A percentile compares a stretch with the other conserved stretches of the same genome.
Conservation (phyloP, 2,113 vertebrate genomes). For the Epinephelus moara region DNA sequence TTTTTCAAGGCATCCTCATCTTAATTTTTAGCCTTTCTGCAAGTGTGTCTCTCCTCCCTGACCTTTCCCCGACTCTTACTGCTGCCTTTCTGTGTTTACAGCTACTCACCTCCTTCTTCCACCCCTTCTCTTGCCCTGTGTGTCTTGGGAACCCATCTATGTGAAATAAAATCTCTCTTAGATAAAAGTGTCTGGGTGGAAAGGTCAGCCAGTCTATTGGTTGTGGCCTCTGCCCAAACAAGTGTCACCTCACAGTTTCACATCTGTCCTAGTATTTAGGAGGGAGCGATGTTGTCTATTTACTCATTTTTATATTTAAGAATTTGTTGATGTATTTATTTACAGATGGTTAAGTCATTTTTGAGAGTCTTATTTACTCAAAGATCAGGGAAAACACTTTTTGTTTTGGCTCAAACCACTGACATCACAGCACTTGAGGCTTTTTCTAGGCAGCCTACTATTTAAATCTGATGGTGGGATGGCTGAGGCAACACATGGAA, state of each 20-base stretch:
- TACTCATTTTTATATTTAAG: background rate
- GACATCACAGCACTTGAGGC: background rate
- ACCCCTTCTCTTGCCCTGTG: background rate
- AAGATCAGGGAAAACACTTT: background rate
- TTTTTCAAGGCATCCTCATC: conserved; percentile 4
- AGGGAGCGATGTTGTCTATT: background rate
- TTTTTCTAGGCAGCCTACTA: conserved; percentile 21
- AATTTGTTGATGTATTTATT: background rate
- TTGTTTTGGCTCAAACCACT: background rate
- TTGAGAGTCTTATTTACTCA: background rate
- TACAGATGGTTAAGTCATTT: background rate
- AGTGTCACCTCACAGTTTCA: conserved; percentile 6
- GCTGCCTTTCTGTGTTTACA: conserved; percentile 9
- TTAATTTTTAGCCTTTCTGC: conserved; percentile 1
- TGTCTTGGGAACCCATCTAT: conserved; percentile 20
- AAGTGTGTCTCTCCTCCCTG: conserved; percentile 5
- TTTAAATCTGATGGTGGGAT: background rate
- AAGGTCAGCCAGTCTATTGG: conserved; percentile 28
- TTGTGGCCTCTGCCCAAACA: conserved; percentile 22
- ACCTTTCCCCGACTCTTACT: background rate
- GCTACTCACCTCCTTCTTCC: background rate
- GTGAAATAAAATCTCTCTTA: conserved; percentile 54
- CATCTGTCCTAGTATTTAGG: background rate
- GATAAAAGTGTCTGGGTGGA: conserved; percentile 25
- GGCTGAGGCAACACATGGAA: conserved; percentile 11